A percentile compares a stretch with the other conserved stretches of the same genome.
These are phyloP conservation scores for Caradrina kadenii DNA, from an alignment of 2,888 invertebrate genomes.

Conservation along the genomic window DNA sequence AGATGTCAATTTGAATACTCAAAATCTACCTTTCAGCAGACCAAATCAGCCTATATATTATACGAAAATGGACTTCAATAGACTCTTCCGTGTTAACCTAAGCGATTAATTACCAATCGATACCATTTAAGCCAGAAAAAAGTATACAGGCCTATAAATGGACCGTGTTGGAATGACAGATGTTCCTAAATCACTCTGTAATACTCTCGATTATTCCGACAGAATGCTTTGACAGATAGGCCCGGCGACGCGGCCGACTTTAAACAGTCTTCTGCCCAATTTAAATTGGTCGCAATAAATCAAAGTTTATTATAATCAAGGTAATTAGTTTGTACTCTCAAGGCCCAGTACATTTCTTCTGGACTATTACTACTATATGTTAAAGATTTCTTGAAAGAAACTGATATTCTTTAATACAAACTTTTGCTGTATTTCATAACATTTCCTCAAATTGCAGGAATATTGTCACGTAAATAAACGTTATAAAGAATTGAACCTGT, in stretches of 20 bases:
- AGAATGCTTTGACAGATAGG: constrained; percentile 56
- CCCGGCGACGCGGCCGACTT: constrained; percentile 34
- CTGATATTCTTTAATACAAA: background rate
- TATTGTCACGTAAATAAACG: too few species aligned
- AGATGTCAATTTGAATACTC: background rate
- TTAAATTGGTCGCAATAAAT: constrained; percentile 52
- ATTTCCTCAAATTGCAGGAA: background rate
- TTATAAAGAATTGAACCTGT: constrained; percentile 2
- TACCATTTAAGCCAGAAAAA: constrained; percentile 17
- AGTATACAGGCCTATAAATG: constrained; percentile 5
- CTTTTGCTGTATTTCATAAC: background rate
- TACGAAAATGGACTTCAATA: background rate
- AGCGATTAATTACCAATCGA: constrained; percentile 30
- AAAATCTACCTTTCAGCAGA: too few species aligned
- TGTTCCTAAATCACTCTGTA: constrained; percentile 52
- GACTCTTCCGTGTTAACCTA: background rate
- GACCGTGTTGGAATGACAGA: constrained; percentile 35
- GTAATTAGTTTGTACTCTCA: constrained; percentile 24
- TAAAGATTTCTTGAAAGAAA: background rate
- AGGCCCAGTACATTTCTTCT: background rate
- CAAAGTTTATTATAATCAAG: constrained; percentile 38
- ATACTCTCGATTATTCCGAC: constrained; percentile 54
- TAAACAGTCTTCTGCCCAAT: constrained; percentile 43
- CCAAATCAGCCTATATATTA: background rate
- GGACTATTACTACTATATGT: background rate